Base-by-base conservation (phyloP, 2,797 vertebrate genomes). In the Mionectes olivaceus region DNA sequence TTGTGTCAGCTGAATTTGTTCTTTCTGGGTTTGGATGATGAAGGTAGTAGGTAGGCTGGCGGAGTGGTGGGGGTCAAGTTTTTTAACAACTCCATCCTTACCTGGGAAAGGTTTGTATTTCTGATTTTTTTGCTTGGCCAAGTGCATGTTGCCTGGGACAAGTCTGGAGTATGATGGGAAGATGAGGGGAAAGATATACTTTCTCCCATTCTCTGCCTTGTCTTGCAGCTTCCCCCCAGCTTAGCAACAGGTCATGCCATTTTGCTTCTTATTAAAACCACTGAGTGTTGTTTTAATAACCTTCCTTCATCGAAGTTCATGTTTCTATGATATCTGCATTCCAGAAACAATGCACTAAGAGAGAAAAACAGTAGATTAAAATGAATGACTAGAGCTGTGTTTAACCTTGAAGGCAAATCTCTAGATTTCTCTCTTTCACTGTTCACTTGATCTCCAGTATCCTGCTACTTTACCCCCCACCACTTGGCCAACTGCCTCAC, bases 191-290 rank as follows among this genome's bases (percentile, higher is more conserved):
- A 81, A 15, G 12, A n/a, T 60, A 8, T 52, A 81, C 24, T 63
- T 85, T 57, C 65, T 68, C 19, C 67, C 27, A 6, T 25, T 33
- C 4, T 33, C 39, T 74, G 35, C 35, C 37, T 69, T 70, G 24
- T 56, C 19, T 32, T 91, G 44, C 22, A 73, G 14, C 33, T 90
- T 65, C 5, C 19, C 16, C 12, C 18, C 6, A n/a, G 28, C 43
- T 67, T 2, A 5, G 21, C 55, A 47, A 17, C 13, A 22, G 25
- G 52, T 24, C 9, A 2, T 69, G 23, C 37, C 18, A 9, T 84
- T 91, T 60, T 47, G 27, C 15, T 84, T 19, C 46, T 71, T 82
- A 32, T 78, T 84, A 69, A 84, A 94, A 53, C 30, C 32, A 9
- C 6, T 50, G 47, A 46, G 16, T 63, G 15, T 50, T 19, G 35